These are phyloP conservation scores for Eupsilia transversa DNA, from an alignment of 2,888 invertebrate species.

Conservation along the genomic window DNA sequence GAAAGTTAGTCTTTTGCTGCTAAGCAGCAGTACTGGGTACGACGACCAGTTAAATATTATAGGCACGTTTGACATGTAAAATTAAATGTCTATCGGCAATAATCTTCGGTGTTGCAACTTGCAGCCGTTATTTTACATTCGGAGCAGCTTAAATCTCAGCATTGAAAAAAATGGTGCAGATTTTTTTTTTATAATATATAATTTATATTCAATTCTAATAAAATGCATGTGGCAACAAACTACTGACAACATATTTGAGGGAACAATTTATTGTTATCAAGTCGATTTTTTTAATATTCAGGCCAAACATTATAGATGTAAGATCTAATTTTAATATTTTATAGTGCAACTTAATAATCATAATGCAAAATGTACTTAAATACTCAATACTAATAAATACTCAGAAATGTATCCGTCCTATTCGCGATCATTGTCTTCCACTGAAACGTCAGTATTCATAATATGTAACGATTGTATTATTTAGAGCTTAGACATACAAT, in stretches of 20 bases:
- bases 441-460: constrained; percentile 42
- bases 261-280: constrained; percentile 18
- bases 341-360: constrained; percentile 22
- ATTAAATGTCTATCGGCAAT: too few species aligned
- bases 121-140: neutral
- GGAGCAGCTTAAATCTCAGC: constrained; percentile 13
- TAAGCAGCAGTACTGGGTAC: neutral
- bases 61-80: neutral
- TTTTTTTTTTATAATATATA: too few species aligned
- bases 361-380: constrained; percentile 56
- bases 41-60: neutral
- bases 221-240: constrained; percentile 1
- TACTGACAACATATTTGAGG: constrained; percentile 4
- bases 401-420: constrained; percentile 57
- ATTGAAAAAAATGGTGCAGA: too few species aligned
- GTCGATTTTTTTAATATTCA: constrained; percentile 8
- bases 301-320: constrained; percentile 1
- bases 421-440: constrained; percentile 48
- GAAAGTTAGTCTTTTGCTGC: neutral
- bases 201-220: neutral
- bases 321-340: constrained; percentile 26
- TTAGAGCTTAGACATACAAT: constrained; percentile 19
- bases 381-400: constrained; percentile 58
- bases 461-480: constrained; percentile 20
- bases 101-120: neutral